phyloP scores from a whole-genome alignment of 2,888 invertebrate genomes.

The Diaperis boleti region DNA sequence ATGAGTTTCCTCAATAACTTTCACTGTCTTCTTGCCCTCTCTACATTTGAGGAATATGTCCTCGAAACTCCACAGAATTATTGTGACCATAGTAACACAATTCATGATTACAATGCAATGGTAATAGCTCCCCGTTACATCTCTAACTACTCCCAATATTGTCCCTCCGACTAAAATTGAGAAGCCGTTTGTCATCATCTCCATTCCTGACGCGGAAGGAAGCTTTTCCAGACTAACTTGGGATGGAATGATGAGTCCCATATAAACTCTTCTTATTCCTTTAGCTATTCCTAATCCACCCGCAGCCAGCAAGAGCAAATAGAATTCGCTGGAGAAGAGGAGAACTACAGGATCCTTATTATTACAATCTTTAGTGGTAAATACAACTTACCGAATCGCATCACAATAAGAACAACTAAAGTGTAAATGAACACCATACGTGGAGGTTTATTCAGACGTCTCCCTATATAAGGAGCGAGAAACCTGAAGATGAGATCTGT shows the following conservation, averaged over 20 bases:
- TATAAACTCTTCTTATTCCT: slow-evolving; percentile 77
- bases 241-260: slow-evolving; percentile 76
- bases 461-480: slow-evolving; percentile 75
- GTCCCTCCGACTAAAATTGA: slow-evolving; percentile 73
- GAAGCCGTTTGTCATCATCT: slow-evolving; percentile 78
- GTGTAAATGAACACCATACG: slow-evolving; percentile 76
- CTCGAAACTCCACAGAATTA: slow-evolving; percentile 73
- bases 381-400: slow-evolving; percentile 76
- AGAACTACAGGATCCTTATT: too few relatives aligned
- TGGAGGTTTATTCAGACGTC: slow-evolving; percentile 72
- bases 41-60: background rate
- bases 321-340: slow-evolving; percentile 35
- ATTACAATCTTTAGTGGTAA: too few relatives aligned
- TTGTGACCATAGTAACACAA: slow-evolving; percentile 71
- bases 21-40: background rate
- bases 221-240: slow-evolving; percentile 77
- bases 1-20: slow-evolving; percentile 3
- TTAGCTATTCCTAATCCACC: slow-evolving; percentile 75
- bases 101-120: slow-evolving; percentile 74
- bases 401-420: slow-evolving; percentile 71
- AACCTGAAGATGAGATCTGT: slow-evolving; percentile 72
- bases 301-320: slow-evolving; percentile 63
- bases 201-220: slow-evolving; percentile 77
- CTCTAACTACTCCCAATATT: slow-evolving; percentile 73
- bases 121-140: slow-evolving; percentile 72